Evolutionary conservation across 1,140 invertebrate species (phyloP), one percentile per base, ranked within the genome.

Genomic region (Sycophaga agraensis): DNA sequence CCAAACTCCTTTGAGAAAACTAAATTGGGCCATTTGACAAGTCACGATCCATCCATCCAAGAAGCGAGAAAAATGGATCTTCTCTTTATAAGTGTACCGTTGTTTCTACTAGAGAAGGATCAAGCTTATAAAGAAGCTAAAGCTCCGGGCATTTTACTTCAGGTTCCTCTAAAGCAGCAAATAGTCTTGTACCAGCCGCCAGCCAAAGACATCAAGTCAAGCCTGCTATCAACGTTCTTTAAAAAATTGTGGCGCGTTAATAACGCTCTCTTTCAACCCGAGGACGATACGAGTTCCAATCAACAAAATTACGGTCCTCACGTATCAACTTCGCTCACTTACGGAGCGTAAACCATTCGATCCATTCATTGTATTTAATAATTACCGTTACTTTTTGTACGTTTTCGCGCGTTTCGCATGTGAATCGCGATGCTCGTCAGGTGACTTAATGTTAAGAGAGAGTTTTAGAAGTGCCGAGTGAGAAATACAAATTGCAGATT

Each of bases 141-240:
- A 34, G 16, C 40, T 26, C 34, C 54, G 37, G 62, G 66, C 21
- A 58, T 70, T 39, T 53, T 69, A 4, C 64, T 76, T 8, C 74
- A 74, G 61, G 66, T 72, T 21, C 75, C 75, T 7, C 59, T 73
- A 9, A 67, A 72, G 24, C 75, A 75, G 46, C 70, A 73, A 63
- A 73, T 75, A 22, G 64, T 75, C 22, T 17, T 75, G 21, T 72
- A 77, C 31, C 49, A 70, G 19, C 71, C 69, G 28, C 54, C 68
- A 19, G 53, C 67, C 22, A 68, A 72, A 57, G 65, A 73, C 11
- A 51, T 57, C 22, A 65, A 66, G 2, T 22, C 42, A 3, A 57
- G 64, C 22, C 64, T 73, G 8, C 31, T 77, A 14, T 22, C 62
- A 19, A 54, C 66, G 1, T 66, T 77, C 14, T 65, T 77, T 4